A percentile compares a stretch with the other conserved stretches of the same genome.
Evolutionary conservation across 2,113 vertebrate species (phyloP).

Genomic region (Ictidomys tridecemlineatus): DNA sequence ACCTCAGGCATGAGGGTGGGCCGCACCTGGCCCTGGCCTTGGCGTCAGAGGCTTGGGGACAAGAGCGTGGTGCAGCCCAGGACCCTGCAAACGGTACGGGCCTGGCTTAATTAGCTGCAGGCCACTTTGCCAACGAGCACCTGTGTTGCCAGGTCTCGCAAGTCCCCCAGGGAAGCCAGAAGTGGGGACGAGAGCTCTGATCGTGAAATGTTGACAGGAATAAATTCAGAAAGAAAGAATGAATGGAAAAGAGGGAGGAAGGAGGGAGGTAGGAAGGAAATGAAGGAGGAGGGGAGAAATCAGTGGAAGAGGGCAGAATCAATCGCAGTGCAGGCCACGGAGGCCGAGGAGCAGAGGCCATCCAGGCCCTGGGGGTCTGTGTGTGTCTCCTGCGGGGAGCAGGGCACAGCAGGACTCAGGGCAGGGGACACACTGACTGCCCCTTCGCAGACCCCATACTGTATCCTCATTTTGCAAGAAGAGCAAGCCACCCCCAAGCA

Average conservation of each 20-base stretch:
- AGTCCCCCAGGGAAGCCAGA: not conserved
- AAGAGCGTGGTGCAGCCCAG: not conserved
- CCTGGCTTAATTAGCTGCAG: not conserved
- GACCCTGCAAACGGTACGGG: not conserved
- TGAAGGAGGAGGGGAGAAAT: too few species aligned
- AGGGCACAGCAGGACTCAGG: not conserved
- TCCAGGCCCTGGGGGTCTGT: not conserved
- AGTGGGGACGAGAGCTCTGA: not conserved
- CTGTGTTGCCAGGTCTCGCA: not conserved
- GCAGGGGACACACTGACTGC: too few species aligned
- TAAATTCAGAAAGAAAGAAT: not conserved
- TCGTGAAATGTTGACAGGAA: not conserved
- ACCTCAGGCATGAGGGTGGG: accelerated
- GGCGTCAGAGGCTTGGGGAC: not conserved
- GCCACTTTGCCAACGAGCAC: not conserved
- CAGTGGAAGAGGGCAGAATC: too few species aligned
- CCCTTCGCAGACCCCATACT: not conserved
- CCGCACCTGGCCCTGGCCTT: not conserved
- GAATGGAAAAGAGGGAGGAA: accelerated
- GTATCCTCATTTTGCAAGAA: not conserved
- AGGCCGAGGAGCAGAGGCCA: not conserved
- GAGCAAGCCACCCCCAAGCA: not conserved
- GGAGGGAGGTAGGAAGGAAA: accelerated
- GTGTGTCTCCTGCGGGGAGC: accelerated
- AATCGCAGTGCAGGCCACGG: too few species aligned